Evolutionary conservation across 2,888 invertebrate species (phyloP).

Genomic region (Rhagophthalmus giganteus): DNA sequence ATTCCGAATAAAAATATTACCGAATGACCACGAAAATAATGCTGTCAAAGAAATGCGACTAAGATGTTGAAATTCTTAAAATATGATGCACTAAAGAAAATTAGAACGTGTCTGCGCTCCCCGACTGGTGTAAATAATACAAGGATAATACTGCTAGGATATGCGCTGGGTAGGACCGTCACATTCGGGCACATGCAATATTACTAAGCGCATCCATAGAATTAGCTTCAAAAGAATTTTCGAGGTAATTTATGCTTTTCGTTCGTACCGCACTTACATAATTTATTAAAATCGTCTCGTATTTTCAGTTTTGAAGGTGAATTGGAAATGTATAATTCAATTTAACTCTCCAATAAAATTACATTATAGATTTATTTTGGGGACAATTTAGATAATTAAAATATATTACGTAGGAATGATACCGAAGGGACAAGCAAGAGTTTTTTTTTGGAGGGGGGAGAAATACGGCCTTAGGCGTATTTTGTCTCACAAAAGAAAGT

Average conservation of each 20-base stretch:
- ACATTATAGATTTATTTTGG: too few species aligned
- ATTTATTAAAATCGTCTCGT: neutral
- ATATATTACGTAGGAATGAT: too few species aligned
- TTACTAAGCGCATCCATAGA: constrained; percentile 24
- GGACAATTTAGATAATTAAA: too few species aligned
- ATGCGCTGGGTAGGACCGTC: constrained; percentile 39
- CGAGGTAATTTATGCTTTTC: constrained; percentile 14
- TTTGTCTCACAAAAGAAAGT: too few species aligned
- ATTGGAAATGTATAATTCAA: neutral
- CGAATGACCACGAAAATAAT: constrained; percentile 39
- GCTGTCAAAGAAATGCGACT: constrained; percentile 35
- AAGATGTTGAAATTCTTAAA: constrained; percentile 27
- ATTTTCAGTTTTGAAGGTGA: neutral
- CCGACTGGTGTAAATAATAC: constrained; percentile 44
- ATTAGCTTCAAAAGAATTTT: constrained; percentile 14
- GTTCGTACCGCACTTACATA: neutral
- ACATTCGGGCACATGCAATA: constrained; percentile 37
- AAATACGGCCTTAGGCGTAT: too few species aligned
- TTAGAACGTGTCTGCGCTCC: constrained; percentile 42
- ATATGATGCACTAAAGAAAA: constrained; percentile 45
- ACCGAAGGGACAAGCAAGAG: too few species aligned
- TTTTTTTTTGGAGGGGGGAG: too few species aligned
- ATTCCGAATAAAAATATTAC: neutral
- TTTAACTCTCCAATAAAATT: too few species aligned
- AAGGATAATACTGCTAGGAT: constrained; percentile 43